Evolutionary conservation across 2,888 invertebrate species (phyloP).

Genomic region (Drosophila bunnanda): DNA sequence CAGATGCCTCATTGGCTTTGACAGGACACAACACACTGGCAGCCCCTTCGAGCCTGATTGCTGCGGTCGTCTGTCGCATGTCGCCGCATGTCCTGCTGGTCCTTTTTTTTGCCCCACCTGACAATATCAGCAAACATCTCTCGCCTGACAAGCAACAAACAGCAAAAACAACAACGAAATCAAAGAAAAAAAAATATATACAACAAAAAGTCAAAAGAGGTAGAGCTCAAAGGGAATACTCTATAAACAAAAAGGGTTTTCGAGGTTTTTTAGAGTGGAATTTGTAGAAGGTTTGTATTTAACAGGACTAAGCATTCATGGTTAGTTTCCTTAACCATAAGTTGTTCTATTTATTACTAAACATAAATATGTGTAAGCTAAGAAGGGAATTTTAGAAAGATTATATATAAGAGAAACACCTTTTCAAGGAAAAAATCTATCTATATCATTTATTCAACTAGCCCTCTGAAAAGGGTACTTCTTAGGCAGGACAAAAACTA

Average conservation of each 20-base stretch:
- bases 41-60: slow-evolving; percentile 42
- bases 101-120: slow-evolving; percentile 21
- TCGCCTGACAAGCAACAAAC: slow-evolving; percentile 36
- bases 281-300: background rate
- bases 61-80: slow-evolving; percentile 40
- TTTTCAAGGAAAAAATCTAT: background rate
- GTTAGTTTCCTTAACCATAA: no score
- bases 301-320: no score
- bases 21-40: slow-evolving; percentile 36
- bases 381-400: background rate
- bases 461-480: background rate
- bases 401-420: background rate
- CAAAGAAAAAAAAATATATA: slow-evolving; percentile 1
- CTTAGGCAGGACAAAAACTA: background rate
- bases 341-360: background rate
- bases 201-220: background rate
- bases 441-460: background rate
- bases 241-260: background rate
- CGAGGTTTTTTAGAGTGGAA: no score
- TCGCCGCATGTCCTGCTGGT: slow-evolving; percentile 8
- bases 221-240: slow-evolving; percentile 10
- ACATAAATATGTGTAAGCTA: background rate
- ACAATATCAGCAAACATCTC: slow-evolving; percentile 49
- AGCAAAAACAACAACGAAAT: slow-evolving; percentile 14
- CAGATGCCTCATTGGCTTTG: slow-evolving; percentile 44